A percentile compares a stretch with the other conserved stretches of the same genome.
phyloP scores from a whole-genome alignment of 30 jellyfish, hydroid and myxozoan species.

The Pseudorhiza aurosa region DNA sequence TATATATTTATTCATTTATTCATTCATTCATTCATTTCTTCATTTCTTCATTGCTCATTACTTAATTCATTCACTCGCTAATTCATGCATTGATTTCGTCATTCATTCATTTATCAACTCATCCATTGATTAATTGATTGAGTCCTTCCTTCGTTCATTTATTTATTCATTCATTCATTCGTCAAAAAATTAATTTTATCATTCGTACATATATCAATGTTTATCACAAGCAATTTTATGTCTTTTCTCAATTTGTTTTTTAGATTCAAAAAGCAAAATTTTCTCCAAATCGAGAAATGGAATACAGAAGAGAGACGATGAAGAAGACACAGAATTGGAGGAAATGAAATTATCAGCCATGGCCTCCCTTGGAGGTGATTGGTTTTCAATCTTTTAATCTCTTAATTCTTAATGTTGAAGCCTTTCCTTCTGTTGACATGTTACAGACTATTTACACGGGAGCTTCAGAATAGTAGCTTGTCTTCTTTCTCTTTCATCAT shows the following conservation, averaged over 20 bases:
- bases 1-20: too few species aligned
- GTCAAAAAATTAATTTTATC: not conserved
- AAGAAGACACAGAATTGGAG: conserved; percentile 78
- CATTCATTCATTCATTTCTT: not conserved
- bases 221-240: not conserved
- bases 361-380: conserved; percentile 90
- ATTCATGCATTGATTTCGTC: not conserved
- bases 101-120: not conserved
- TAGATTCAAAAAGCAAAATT: conserved; percentile 63
- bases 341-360: conserved; percentile 80
- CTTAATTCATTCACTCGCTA: not conserved
- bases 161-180: not conserved
- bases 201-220: not conserved
- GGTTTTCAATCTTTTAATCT: too few species aligned
- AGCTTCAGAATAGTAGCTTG: too few species aligned
- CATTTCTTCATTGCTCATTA: not conserved
- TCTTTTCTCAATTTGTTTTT: too few species aligned
- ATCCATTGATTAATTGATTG: too few species aligned
- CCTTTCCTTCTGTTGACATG: too few species aligned
- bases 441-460: too few species aligned
- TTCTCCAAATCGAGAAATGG: conserved; percentile 45
- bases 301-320: conserved; percentile 87
- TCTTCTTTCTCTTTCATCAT: too few species aligned
- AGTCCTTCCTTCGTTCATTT: not conserved
- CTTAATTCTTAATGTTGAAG: too few species aligned